Base-by-base conservation (phyloP, 2,113 vertebrate genomes). In the Athene cunicularia region DNA sequence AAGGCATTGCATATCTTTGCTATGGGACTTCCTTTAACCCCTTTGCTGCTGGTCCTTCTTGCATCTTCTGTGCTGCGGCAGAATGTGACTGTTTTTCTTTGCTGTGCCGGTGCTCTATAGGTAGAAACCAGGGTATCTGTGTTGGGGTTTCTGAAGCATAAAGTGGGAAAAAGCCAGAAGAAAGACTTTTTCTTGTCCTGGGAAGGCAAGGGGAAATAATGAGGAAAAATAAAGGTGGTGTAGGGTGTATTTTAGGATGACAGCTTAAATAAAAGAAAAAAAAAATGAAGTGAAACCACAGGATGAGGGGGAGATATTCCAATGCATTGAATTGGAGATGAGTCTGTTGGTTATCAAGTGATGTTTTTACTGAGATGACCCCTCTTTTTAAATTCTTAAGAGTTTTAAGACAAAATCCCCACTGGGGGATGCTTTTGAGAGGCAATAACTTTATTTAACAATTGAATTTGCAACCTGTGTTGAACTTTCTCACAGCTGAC, bases 141-240 rank as follows among this genome's bases (percentile, higher is more conserved):
- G 94, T 76, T 91, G 95, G 96, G 90, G 39, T 97, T 97, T 96
- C 96, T 97, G 97, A 98, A 97, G 97, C 97, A 98, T 94, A 98
- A 96, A 97, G 95, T 95, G 95, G 97, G 97, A 95, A 98, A 97
- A 97, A 97, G 96, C 97, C 97, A 98, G 97, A 97, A 98, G 86
- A 98, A 97, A 96, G 96, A 97, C 96, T 92, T 98, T 98, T 97
- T 98, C 96, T 98, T 98, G 96, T 98, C 97, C 97, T 98, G 95
- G 96, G 96, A 97, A 98, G 93, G 97, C 91, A 98, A 97, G 88
- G 95, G 95, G 97, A 97, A 95, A 98, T 50, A 68, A 94, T 97
- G 90, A 98, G 77, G 96, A 89, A 94, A 96, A 82, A 93, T 37
- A 90, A 92, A 73, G 92, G 53, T 62, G 77, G 26, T 5, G 17